Percentiles rank a stretch among this genome's conserved stretches.
These are phyloP conservation scores for Myrmophylax atrothorax DNA, from an alignment of 2,113 vertebrate genomes.

Conservation along the genomic window DNA sequence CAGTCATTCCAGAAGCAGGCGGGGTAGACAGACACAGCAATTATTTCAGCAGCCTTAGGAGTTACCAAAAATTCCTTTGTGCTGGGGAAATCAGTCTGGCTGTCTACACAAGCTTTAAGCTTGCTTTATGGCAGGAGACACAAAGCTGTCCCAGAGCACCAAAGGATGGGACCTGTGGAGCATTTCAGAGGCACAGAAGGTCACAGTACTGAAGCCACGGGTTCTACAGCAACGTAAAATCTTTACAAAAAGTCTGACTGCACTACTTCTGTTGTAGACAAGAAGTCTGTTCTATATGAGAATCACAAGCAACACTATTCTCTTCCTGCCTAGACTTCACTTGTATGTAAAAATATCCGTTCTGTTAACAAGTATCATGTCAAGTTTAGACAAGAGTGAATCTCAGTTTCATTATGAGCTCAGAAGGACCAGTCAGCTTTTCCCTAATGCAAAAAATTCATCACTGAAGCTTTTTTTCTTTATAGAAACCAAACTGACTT, in stretches of 20 bases:
- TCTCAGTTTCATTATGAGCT: background rate
- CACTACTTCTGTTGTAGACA: slow-evolving; percentile 1
- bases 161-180: slow-evolving; percentile 56
- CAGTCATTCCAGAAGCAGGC: slow-evolving; percentile 61
- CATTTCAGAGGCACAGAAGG: slow-evolving; percentile 58
- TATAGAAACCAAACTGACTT: background rate
- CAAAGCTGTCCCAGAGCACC: slow-evolving; percentile 56
- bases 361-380: background rate
- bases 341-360: background rate
- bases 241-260: slow-evolving; percentile 32
- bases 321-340: background rate
- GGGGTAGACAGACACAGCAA: slow-evolving; percentile 52
- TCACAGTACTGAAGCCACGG: slow-evolving; percentile 37
- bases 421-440: background rate
- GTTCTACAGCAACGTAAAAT: slow-evolving; percentile 42
- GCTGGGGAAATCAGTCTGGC: slow-evolving; percentile 58
- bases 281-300: background rate
- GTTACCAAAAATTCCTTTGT: slow-evolving; percentile 65
- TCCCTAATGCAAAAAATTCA: background rate
- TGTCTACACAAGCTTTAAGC: slow-evolving; percentile 57
- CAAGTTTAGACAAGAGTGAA: background rate
- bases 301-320: background rate
- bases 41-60: slow-evolving; percentile 61
- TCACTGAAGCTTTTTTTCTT: background rate
- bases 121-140: slow-evolving; percentile 59